Conservation (phyloP, 1,140 invertebrate genomes). For the Myzus persicae region DNA sequence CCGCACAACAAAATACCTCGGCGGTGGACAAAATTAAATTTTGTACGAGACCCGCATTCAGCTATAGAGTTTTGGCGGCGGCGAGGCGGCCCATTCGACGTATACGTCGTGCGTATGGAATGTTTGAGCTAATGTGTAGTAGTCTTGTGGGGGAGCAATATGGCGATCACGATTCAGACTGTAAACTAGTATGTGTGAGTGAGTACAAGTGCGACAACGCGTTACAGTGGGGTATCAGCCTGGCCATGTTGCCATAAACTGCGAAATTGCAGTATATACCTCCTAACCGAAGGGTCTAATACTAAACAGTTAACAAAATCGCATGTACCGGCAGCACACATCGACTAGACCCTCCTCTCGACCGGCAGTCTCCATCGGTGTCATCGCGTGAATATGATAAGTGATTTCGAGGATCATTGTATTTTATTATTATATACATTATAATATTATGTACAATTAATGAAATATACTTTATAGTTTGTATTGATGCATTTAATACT, state of each 20-base stretch:
- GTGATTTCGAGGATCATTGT: not conserved
- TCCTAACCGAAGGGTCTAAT: not conserved
- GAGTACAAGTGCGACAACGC: no score
- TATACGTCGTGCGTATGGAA: constrained; percentile 1
- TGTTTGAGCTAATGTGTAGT: not conserved
- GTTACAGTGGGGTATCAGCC: not conserved
- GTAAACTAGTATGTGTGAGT: not conserved
- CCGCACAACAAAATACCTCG: not conserved
- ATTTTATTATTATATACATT: not conserved
- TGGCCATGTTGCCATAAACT: not conserved
- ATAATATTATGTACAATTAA: not conserved
- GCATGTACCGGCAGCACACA: not conserved
- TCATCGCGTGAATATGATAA: not conserved
- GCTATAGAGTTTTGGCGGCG: not conserved
- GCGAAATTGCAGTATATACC: not conserved
- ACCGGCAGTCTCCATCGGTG: not conserved
- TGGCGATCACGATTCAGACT: not conserved
- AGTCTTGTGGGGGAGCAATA: constrained; percentile 26
- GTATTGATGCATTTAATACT: not conserved
- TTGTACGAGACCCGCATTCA: not conserved
- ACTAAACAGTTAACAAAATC: not conserved
- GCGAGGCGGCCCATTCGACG: not conserved
- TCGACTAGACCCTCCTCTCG: not conserved
- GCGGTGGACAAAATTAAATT: not conserved
- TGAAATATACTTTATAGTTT: no score